Conservation (phyloP, 2,888 invertebrate genomes). For the Encarsia formosa region DNA sequence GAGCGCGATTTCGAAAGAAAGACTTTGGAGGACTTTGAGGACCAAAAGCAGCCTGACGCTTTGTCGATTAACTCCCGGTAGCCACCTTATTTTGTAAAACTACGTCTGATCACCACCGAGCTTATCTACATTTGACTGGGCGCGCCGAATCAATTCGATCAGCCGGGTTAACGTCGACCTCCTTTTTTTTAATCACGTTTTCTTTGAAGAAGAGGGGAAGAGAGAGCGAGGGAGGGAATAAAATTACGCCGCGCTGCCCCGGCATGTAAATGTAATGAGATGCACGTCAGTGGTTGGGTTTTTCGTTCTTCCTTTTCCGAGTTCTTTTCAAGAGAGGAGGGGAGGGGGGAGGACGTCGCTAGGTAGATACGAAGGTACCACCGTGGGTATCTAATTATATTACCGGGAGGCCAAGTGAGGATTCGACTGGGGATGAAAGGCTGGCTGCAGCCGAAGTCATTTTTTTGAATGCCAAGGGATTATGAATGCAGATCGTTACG, state of each 20-base stretch:
- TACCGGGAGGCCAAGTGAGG: background rate
- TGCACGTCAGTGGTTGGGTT: slow-evolving; percentile 9
- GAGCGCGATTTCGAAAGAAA: slow-evolving; percentile 2
- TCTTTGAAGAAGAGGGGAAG: slow-evolving; percentile 3
- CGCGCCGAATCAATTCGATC: slow-evolving; percentile 15
- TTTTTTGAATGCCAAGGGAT: background rate
- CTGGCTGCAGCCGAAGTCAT: background rate
- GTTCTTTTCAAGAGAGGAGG: background rate
- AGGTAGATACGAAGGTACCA: background rate
- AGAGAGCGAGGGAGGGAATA: slow-evolving; percentile 1
- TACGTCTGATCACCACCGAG: background rate
- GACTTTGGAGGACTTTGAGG: slow-evolving; percentile 9
- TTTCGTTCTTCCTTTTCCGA: background rate
- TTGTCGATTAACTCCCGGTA: slow-evolving; percentile 1
- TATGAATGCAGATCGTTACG: too few relatives aligned
- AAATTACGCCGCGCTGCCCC: slow-evolving; percentile 7
- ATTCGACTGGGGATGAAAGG: background rate
- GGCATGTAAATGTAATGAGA: slow-evolving; percentile 25
- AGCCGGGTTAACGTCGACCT: background rate
- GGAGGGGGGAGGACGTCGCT: too few relatives aligned
- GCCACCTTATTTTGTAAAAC: background rate
- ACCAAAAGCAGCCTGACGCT: slow-evolving; percentile 16
- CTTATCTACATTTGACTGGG: slow-evolving; percentile 13
- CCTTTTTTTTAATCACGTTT: slow-evolving; percentile 19
- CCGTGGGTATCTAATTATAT: background rate